Evolutionary conservation across 2,797 vertebrate genomes (phyloP).

Genomic region (Anomalospiza imberbis): DNA sequence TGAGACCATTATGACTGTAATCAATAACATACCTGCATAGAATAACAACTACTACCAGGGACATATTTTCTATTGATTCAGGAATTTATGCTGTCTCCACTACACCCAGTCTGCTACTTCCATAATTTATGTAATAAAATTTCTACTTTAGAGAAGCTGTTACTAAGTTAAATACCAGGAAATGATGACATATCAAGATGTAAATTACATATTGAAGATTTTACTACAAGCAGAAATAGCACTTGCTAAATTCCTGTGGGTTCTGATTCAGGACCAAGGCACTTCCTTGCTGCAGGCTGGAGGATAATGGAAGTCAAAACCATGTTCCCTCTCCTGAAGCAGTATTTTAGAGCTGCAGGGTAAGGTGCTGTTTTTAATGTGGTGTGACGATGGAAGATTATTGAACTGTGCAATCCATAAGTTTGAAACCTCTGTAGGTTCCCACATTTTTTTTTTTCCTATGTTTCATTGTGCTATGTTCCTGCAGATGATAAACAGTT

Average conservation of each 20-base stretch:
- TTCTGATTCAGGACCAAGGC: slow-evolving; percentile 38
- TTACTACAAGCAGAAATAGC: slow-evolving; percentile 45
- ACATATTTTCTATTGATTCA: slow-evolving; percentile 57
- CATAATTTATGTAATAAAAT: slow-evolving; percentile 59
- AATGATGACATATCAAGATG: slow-evolving; percentile 54
- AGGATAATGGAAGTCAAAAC: slow-evolving; percentile 20
- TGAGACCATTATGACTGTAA: slow-evolving; percentile 53
- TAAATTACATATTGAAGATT: slow-evolving; percentile 41
- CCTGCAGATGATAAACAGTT: neutral
- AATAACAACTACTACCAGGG: slow-evolving; percentile 44
- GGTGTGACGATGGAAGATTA: neutral
- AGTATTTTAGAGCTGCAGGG: neutral
- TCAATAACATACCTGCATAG: slow-evolving; percentile 64
- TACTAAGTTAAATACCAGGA: slow-evolving; percentile 60
- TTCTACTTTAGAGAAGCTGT: slow-evolving; percentile 36
- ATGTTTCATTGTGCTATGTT: neutral
- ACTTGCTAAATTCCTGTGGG: slow-evolving; percentile 35
- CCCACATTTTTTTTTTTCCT: neutral
- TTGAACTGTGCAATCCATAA: neutral
- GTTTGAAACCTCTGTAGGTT: neutral
- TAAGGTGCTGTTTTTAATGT: neutral
- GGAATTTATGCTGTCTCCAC: slow-evolving; percentile 36
- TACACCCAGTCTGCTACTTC: slow-evolving; percentile 22
- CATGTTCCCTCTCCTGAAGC: neutral
- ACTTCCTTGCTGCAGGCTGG: slow-evolving; percentile 23